Evolutionary conservation across 2,113 vertebrate species (phyloP).

Genomic region (Petromus typicus): DNA sequence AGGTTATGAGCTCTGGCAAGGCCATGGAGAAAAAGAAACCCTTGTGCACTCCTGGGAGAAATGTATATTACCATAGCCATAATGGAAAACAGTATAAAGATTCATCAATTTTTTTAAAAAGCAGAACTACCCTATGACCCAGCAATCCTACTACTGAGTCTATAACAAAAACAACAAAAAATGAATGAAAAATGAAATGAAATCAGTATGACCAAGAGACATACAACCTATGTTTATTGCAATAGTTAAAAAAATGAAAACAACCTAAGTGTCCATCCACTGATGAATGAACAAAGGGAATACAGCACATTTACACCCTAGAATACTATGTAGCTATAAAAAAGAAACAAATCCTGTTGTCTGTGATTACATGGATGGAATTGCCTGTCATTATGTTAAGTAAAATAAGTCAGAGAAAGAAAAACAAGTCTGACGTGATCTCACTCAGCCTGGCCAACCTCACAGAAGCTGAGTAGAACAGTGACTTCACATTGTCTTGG

Average conservation of each 20-base stretch:
- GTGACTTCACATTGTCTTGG: background rate
- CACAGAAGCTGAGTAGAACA: background rate
- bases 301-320: background rate
- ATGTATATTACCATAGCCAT: background rate
- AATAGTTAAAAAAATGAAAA: background rate
- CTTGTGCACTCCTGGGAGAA: background rate
- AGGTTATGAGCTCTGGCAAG: background rate
- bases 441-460: background rate
- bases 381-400: background rate
- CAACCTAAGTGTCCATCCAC: background rate
- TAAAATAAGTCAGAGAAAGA: background rate
- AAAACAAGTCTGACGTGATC: background rate
- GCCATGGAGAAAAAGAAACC: background rate
- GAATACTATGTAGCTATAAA: background rate
- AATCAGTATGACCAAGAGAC: background rate
- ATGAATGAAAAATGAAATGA: background rate
- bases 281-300: background rate
- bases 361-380: no score
- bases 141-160: no score
- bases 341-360: background rate
- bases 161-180: background rate
- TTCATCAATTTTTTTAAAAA: background rate
- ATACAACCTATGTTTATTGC: background rate
- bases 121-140: background rate
- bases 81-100: background rate